Base-by-base conservation (phyloP, 2,797 vertebrate genomes). In the Columba guinea region DNA sequence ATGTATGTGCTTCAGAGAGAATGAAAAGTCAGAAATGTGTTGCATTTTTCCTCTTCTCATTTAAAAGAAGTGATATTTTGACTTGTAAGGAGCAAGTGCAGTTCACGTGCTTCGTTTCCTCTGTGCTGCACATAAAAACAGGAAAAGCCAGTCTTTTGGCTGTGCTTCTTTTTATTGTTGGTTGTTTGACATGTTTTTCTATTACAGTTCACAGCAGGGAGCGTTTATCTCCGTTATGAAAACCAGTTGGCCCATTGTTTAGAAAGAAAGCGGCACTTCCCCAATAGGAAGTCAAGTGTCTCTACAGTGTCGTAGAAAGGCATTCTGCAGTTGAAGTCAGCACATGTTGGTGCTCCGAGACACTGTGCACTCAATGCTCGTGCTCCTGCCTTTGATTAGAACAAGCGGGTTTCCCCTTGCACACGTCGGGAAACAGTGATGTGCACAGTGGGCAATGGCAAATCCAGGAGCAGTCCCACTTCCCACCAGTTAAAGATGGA, bases 141-240 rank as follows among this genome's bases (percentile, higher is more conserved):
- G 95, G 96, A 96, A 97, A 96, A 95, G 83, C 84, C 84, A 86
- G 87, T 53, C 93, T 86, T 92, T 95, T 95, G 93, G 93, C 89
- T 12, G 39, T 62, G 92, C 87, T 88, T 55, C 96, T 92, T 87
- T 95, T 95, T 92, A 95, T 93, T 95, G 95, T 95, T 91, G 84
- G 89, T 92, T 94, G 93, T 91, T 95, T 95, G 96, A 96, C 96
- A 96, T 96, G 93, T 96, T 96, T 96, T 96, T 93, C 96, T 95
- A 87, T 90, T 94, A 78, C 92, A 95, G 7, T 93, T 95, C 96
- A 91, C 95, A 96, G 82, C 92, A 88, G 95, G 96, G 94, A 96
- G 87, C 69, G 4, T 95, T 96, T 95, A 91, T 96, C 92, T 96
- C 89, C 32, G 11, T 95, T 96, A 93, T 95, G 92, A 96, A 97